phyloP scores from a whole-genome alignment of 2,113 vertebrate species.

The Cephalophus harveyi region DNA sequence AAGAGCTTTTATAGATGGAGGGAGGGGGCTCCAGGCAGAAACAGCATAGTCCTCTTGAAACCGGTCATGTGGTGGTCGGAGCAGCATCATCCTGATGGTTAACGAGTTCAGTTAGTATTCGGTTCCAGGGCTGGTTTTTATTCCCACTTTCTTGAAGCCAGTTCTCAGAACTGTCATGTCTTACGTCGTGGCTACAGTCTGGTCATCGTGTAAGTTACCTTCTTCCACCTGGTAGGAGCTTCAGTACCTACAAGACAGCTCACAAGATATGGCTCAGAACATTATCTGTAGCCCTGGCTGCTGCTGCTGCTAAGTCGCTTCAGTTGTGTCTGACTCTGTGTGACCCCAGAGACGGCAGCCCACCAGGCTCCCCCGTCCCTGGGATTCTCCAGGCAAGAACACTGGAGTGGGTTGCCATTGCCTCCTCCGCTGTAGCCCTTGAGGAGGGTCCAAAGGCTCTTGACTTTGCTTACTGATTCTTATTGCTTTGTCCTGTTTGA shows the following conservation, averaged over 20 bases:
- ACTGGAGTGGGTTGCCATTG: background rate
- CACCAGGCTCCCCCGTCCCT: background rate
- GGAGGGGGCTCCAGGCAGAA: background rate
- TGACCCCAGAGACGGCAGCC: rapidly evolving
- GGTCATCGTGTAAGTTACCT: background rate
- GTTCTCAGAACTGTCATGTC: background rate
- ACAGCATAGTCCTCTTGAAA: background rate
- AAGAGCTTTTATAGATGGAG: background rate
- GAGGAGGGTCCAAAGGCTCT: background rate
- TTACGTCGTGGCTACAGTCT: background rate
- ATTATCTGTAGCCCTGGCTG: background rate
- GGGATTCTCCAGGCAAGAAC: background rate
- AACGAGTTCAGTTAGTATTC: background rate
- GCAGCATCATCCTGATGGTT: background rate
- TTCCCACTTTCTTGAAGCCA: background rate
- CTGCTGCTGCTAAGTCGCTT: background rate
- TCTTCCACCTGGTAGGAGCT: background rate
- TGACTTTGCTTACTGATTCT: background rate
- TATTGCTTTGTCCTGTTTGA: background rate
- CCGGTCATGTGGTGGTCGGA: background rate
- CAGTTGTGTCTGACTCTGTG: background rate
- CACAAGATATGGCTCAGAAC: background rate
- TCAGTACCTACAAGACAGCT: background rate
- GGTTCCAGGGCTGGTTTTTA: background rate
- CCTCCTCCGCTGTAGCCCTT: background rate